A percentile compares a stretch with the other conserved stretches of the same genome.
Evolutionary conservation across 2,113 vertebrate genomes (phyloP).

Genomic region (Fukomys damarensis): DNA sequence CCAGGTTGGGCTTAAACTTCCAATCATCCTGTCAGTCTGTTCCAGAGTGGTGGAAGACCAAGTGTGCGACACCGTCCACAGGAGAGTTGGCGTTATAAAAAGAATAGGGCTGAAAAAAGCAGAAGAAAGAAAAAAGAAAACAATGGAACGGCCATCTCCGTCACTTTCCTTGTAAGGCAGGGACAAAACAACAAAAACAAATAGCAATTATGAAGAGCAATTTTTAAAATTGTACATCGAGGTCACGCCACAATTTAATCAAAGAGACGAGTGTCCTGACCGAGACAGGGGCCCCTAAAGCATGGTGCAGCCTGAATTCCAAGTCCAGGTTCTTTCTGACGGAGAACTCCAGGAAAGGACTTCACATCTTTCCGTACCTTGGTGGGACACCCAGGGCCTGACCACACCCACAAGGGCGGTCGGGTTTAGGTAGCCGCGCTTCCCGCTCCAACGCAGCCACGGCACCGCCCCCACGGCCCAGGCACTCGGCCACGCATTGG

Average conservation of each 20-base stretch:
- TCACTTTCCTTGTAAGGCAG: neutral
- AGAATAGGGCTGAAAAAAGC: neutral
- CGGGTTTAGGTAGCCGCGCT: fast-evolving
- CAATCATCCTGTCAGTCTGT: neutral
- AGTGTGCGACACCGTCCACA: neutral
- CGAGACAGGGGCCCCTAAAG: neutral
- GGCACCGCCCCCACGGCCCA: neutral
- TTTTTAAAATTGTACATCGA: neutral
- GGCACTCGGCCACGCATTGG: fast-evolving
- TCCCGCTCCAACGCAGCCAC: fast-evolving
- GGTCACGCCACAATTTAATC: neutral
- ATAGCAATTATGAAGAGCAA: neutral
- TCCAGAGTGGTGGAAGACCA: neutral
- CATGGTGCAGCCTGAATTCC: neutral
- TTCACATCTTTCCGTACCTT: neutral
- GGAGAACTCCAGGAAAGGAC: neutral
- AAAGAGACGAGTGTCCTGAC: neutral
- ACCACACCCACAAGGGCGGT: neutral
- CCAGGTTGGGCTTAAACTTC: neutral
- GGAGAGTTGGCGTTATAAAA: neutral
- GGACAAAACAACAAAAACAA: neutral
- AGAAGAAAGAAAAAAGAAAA: neutral
- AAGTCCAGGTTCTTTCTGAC: neutral
- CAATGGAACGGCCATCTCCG: neutral
- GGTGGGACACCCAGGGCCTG: neutral